phyloP scores from a whole-genome alignment of 2,797 vertebrate genomes.

The Tenualosa thibaudeaui region DNA sequence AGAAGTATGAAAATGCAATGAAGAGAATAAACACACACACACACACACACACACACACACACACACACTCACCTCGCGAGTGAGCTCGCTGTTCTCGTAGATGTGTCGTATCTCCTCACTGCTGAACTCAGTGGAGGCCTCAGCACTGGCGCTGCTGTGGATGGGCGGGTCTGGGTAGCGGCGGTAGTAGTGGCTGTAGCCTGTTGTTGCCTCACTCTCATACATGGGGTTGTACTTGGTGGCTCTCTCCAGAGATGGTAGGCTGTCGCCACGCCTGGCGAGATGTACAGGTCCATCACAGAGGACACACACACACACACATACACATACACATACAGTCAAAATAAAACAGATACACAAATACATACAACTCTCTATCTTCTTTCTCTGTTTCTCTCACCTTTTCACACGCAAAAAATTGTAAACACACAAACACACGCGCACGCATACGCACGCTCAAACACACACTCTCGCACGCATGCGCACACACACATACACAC shows the following conservation, averaged over 20 bases:
- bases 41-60: not conserved
- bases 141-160: constrained; percentile 81
- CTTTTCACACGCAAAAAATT: not conserved
- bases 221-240: constrained; percentile 92
- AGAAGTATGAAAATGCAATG: too few species aligned
- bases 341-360: not conserved
- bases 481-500: not conserved
- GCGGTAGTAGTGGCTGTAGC: constrained; percentile 83
- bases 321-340: not conserved
- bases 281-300: constrained; percentile 17
- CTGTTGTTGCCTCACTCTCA: constrained; percentile 83
- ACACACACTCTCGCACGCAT: not conserved
- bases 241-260: constrained; percentile 85
- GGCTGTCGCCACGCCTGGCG: constrained; percentile 79
- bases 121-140: constrained; percentile 89
- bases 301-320: not conserved
- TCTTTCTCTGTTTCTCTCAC: not conserved
- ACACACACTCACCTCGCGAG: constrained; percentile 81
- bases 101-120: constrained; percentile 94
- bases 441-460: not conserved
- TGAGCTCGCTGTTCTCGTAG: constrained; percentile 91
- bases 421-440: not conserved
- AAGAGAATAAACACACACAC: constrained; percentile 47
- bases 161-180: constrained; percentile 79
- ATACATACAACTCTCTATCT: not conserved